Base-by-base conservation (phyloP, 2,797 vertebrate species). In the Rhabdomys pumilio region DNA sequence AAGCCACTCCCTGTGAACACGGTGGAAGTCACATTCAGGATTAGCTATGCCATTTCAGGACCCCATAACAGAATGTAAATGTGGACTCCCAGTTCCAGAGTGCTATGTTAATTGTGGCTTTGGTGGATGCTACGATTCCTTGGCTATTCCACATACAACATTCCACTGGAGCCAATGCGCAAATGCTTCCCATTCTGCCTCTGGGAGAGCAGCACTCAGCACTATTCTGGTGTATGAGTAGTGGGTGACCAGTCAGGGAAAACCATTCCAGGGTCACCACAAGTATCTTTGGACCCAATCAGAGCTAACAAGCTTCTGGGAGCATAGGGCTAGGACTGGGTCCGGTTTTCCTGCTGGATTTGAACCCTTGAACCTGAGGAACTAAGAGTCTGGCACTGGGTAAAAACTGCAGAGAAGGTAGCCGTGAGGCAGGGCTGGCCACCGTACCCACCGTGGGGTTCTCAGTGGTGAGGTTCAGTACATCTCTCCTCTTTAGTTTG, bases 11-110 rank as follows among this genome's bases (percentile, higher is more conserved):
- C 57, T 14, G 0, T 34, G 57, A 38, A 76, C 47, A 31, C 44
- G 47, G 65, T 29, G 31, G 53, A 44, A 61, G 47, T 44, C 41
- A 38, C 19, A 76, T n/a, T 47, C 24, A 55, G 69, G 41, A 72
- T 84, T 63, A 72, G 41, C 80, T 76, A 26, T 26, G 34, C 13
- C 31, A 57, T 89, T 79, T 85, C 34, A 12, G 2, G 82, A 38
- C 29, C 34, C 19, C 38, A 38, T 47, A 17, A 72, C 72, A 63
- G 89, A 86, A 72, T 77, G 73, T 76, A 94, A 93, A 53, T 8
- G 83, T 93, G 65, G 73, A 75, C 72, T 83, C 38, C 14, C 24
- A 24, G 55, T 72, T 87, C 93, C 90, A 77, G 63, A n/a, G 29
- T 31, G 63, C 9, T 15, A 31, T 88, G 55, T 7, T 67, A 63